Conservation (phyloP, 2,113 vertebrate genomes). For the Camelus bactrianus region DNA sequence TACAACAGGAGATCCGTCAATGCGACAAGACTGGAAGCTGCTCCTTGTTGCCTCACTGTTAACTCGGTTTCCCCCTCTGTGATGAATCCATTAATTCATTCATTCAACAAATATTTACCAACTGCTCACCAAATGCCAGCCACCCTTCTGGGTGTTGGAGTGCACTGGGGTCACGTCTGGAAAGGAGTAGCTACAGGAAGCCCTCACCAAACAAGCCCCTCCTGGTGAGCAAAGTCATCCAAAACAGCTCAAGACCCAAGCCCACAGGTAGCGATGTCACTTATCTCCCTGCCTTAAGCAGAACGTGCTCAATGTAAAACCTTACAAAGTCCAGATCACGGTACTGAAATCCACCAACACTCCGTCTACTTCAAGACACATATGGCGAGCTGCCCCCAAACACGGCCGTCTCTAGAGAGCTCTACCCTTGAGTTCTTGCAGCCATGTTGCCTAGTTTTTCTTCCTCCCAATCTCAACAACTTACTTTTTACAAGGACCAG, state of each 20-base stretch:
- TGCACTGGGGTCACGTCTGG: background rate
- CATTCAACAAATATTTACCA: background rate
- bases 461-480: background rate
- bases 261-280: background rate
- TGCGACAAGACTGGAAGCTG: conserved; percentile 7
- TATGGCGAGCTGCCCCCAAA: background rate
- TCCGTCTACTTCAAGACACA: background rate
- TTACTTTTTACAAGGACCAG: background rate
- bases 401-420: background rate
- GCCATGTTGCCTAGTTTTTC: background rate
- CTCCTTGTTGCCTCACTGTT: background rate
- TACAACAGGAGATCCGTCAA: background rate
- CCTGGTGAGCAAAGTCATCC: background rate
- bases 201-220: background rate
- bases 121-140: background rate
- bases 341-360: background rate
- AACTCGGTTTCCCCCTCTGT: background rate
- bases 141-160: background rate
- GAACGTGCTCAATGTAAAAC: background rate
- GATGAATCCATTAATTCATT: background rate
- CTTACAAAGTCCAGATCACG: background rate
- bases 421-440: background rate
- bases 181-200: background rate
- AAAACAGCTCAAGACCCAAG: background rate
- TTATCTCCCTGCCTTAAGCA: background rate